Evolutionary conservation across 23 tunicate species (phyloP), one percentile per base, ranked within the genome.

Genomic region (Diplosoma virens): DNA sequence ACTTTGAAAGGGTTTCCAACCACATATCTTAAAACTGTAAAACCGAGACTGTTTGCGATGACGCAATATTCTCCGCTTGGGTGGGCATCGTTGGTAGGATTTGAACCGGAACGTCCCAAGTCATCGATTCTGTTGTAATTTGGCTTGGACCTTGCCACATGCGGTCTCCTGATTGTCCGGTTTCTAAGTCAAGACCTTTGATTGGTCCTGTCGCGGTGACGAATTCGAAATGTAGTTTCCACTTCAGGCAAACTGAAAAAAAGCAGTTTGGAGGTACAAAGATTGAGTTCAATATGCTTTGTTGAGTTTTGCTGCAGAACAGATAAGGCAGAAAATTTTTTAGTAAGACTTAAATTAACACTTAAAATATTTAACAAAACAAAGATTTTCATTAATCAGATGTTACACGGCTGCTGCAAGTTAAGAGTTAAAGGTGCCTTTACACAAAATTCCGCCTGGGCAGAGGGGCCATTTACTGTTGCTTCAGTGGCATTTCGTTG

Each of bases 101-200:
- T 59, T 76, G 87, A 17, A 94, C 33, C 1, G 99, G 94, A 1
- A 94, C 56, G 58, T 94, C 95, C 99, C 99, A 94, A 0, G 90
- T 30, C 75, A 83, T 82, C 29, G 82, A 31, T 46, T 94, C 99
- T 1, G 99, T 94, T 6, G 86, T 73, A 9, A 94, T 52, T 32
- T 84, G 82, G 2, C 80, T 73, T 0, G 99, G 99, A 17, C 95
- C 99, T 69, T 94, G 99, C 89, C 90, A 87, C 95, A 94, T 70
- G 1, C 83, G 71, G 67, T 88, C 94, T 16, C 79, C 86, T 47
- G 59, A 47, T 28, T 28, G 75, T 0, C 80, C 79, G 3, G 80
- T 79, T 29, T 77, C 82, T 14, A 86, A 33, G 46, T 76, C 84
- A 31, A 88, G 81, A 2, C 84, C 88, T 64, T 79, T 76, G 25